Percentiles rank a stretch among this genome's conserved stretches.
These are phyloP conservation scores for Boulengeromyrus knoepffleri DNA, from an alignment of 2,113 vertebrate genomes.

Conservation along the genomic window DNA sequence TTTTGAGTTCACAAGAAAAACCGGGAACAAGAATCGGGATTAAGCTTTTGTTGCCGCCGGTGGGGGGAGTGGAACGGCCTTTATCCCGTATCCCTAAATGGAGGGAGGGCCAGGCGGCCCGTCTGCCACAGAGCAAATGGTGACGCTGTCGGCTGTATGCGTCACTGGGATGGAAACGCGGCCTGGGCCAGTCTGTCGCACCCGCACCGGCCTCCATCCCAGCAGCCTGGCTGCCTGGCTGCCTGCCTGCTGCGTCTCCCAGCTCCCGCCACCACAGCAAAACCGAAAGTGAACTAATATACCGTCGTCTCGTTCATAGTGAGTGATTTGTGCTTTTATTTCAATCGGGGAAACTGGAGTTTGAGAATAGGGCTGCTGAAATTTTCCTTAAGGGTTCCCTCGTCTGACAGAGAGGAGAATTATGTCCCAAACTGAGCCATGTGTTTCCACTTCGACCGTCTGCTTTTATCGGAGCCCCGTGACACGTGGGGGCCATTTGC, in stretches of 20 bases:
- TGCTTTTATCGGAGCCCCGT: not conserved
- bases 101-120: not conserved
- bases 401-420: not conserved
- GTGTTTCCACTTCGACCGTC: not conserved
- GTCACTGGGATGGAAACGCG: not conserved
- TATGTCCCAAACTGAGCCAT: not conserved
- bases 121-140: not conserved
- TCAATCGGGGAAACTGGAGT: not conserved
- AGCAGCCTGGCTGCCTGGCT: not conserved
- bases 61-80: not conserved
- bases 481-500: not conserved
- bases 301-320: not conserved
- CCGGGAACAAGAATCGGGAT: not conserved
- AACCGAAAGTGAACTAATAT: not conserved
- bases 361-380: not conserved
- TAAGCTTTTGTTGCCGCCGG: not conserved
- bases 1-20: not conserved
- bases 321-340: not conserved
- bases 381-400: not conserved
- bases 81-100: not conserved
- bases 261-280: not conserved
- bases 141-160: not conserved
- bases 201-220: not conserved
- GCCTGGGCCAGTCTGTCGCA: not conserved
- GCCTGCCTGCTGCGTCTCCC: not conserved